Evolutionary conservation across 2,888 invertebrate species (phyloP), one percentile per base, ranked within the genome.

Genomic region (Syritta pipiens): DNA sequence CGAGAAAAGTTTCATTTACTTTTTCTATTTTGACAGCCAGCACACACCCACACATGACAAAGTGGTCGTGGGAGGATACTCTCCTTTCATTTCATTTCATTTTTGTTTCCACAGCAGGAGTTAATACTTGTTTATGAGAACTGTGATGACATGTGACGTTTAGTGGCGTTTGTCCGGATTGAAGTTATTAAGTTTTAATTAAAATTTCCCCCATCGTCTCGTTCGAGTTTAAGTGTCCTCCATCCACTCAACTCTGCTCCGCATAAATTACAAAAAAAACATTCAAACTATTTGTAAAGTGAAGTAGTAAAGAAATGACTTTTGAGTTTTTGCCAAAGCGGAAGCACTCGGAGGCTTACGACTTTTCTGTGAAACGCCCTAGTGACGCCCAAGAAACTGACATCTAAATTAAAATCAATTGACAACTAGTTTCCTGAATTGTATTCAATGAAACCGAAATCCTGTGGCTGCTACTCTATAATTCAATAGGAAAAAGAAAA

Each of bases 361-460:
- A 28, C 32, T 28, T 44, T 26, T 42, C 24, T 55, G 40, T 26
- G 42, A 17, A 49, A 62, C 69, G 62, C 76, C 76, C 69, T 49
- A 35, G 37, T 57, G 69, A 76, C 76, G 69, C 69, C 69, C 55
- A 24, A 57, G 19, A 60, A 69, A 63, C 55, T 76, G 76, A 76
- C 76, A 76, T 69, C 55, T 69, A 69, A 76, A 76, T 69, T 76
- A 44, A 76, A 76, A 76, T 63, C 69, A 76, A 76, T 76, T 76
- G 69, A 76, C 69, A 76, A 57, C 30, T 19, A 76, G 62, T 44
- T 76, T 76, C 76, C 76, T 49, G 57, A 69, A 62, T 51, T 49
- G 48, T 49, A 57, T 69, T 76, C 62, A 69, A 57, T 76, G 63
- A 63, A 28, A 76, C 62, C 62, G 51, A 76, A 69, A 63, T 69